These are phyloP conservation scores for Forbesichthys papilliferus DNA, from an alignment of 2,113 vertebrate species.

Conservation along the genomic window DNA sequence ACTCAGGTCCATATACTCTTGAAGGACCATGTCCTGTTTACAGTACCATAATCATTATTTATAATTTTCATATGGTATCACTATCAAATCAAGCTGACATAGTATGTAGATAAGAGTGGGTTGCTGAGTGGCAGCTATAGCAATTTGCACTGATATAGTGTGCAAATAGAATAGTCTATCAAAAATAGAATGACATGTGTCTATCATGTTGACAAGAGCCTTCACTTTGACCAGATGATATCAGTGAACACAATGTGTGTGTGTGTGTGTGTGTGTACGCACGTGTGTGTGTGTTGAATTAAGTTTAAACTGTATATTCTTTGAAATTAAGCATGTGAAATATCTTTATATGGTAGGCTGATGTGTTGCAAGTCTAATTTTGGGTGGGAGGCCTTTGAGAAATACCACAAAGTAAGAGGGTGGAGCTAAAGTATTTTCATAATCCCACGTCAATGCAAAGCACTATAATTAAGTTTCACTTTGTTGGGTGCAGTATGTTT, in stretches of 20 bases:
- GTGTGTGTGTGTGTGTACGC: too few species aligned
- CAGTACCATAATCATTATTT: neutral
- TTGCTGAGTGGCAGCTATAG: conserved; percentile 44
- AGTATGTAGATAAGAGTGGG: neutral
- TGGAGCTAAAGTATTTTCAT: conserved; percentile 42
- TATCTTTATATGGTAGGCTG: too few species aligned
- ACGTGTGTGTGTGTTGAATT: too few species aligned
- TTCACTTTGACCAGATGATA: too few species aligned
- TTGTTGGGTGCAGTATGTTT: conserved; percentile 26
- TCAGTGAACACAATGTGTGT: too few species aligned
- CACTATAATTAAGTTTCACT: conserved; percentile 19
- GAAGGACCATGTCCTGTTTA: conserved; percentile 15
- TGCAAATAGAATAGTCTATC: neutral
- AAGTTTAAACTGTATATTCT: too few species aligned
- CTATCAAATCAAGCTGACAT: conserved; percentile 12
- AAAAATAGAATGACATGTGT: conserved; percentile 39
- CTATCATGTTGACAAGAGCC: neutral
- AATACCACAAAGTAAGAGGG: conserved; percentile 34
- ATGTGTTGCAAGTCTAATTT: conserved; percentile 8
- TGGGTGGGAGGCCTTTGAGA: conserved; percentile 35
- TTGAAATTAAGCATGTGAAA: too few species aligned
- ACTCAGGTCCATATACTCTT: conserved; percentile 11
- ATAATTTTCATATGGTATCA: conserved; percentile 23
- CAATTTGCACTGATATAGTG: conserved; percentile 40
- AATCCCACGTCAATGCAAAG: conserved; percentile 57